Evolutionary conservation across 2,113 vertebrate genomes (phyloP).

Genomic region (Fulica atra): DNA sequence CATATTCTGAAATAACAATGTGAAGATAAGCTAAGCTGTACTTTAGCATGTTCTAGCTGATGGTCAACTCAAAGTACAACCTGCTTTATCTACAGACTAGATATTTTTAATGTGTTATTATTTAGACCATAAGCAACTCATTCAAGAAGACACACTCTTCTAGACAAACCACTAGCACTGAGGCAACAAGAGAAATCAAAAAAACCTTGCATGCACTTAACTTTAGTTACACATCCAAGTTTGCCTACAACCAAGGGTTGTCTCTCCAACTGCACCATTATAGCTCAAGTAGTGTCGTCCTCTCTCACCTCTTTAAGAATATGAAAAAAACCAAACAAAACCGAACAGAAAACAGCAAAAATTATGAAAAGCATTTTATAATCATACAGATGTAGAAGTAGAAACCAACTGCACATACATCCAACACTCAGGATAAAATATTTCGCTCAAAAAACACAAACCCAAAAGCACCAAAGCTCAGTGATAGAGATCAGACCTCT

Average conservation of each 20-base stretch:
- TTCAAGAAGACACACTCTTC: neutral
- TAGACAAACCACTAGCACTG: neutral
- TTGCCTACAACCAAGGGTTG: neutral
- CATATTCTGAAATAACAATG: neutral
- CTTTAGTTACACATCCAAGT: neutral
- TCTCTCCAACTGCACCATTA: neutral
- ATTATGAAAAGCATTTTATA: neutral
- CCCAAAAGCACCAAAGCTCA: neutral
- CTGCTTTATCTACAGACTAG: neutral
- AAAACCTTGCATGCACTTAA: neutral
- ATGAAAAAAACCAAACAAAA: no score
- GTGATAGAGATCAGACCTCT: neutral
- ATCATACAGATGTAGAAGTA: neutral
- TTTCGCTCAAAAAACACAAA: neutral
- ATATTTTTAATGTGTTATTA: neutral
- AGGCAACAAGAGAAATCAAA: neutral
- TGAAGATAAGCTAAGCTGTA: neutral
- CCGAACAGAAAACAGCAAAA: neutral
- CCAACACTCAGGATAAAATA: neutral
- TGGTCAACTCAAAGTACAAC: constrained; percentile 12
- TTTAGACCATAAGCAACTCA: neutral
- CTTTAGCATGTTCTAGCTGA: neutral
- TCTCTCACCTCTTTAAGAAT: neutral
- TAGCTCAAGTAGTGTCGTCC: neutral
- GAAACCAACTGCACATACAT: neutral